A percentile compares a stretch with the other conserved stretches of the same genome.
These are phyloP conservation scores for Guaruba guarouba DNA, from an alignment of 2,113 vertebrate species.

Conservation along the genomic window DNA sequence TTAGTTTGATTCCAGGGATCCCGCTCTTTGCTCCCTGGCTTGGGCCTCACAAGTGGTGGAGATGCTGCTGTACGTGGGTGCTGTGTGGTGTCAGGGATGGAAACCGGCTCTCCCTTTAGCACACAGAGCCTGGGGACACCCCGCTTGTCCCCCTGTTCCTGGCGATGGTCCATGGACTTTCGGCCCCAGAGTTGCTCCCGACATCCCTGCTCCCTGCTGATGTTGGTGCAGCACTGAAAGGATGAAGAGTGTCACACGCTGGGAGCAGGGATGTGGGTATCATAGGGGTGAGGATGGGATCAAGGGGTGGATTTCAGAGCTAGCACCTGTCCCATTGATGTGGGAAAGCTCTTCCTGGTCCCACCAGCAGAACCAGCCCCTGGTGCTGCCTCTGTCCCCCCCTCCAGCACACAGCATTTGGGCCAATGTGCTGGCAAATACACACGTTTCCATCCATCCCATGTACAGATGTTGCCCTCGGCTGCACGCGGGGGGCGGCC, in stretches of 20 bases:
- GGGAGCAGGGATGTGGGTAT: not conserved
- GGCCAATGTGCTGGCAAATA: not conserved
- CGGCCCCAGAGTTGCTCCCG: not conserved
- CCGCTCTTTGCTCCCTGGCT: not conserved
- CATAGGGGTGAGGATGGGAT: fast-evolving
- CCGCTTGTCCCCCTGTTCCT: fast-evolving
- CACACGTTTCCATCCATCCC: not conserved
- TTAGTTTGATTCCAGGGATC: fast-evolving
- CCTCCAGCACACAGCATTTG: not conserved
- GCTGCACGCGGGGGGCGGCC: not conserved
- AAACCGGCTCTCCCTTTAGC: not conserved
- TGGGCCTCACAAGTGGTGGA: not conserved
- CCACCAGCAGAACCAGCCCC: not conserved
- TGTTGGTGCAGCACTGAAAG: not conserved
- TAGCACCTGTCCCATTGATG: fast-evolving
- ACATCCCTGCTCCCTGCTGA: not conserved
- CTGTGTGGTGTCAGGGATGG: not conserved
- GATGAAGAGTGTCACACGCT: not conserved
- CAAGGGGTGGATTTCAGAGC: not conserved
- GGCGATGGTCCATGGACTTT: not conserved
- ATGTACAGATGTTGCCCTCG: conserved; percentile 50
- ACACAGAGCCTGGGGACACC: not conserved
- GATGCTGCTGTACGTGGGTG: not conserved
- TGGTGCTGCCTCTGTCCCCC: not conserved
- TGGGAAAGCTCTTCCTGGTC: not conserved